A percentile compares a stretch with the other conserved stretches of the same genome.
These are phyloP conservation scores for Melanogrammus aeglefinus DNA, from an alignment of 2,797 vertebrate species.

Conservation along the genomic window DNA sequence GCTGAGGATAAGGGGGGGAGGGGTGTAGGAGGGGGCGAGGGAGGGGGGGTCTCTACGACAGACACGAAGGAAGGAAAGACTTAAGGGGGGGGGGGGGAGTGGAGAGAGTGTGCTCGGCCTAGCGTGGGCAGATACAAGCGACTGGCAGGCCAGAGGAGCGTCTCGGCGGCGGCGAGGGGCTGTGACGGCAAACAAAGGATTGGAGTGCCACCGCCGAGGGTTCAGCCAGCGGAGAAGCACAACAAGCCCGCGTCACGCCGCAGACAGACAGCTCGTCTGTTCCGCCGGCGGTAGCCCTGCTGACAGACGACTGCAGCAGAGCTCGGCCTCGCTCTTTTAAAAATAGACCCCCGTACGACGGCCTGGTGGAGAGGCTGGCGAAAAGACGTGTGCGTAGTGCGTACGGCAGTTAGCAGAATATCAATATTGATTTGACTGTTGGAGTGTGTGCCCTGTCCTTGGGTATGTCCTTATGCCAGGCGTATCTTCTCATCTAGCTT, in stretches of 20 bases:
- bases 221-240: slow-evolving; percentile 66
- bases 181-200: slow-evolving; percentile 68
- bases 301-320: slow-evolving; percentile 10
- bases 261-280: slow-evolving; percentile 44
- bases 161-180: slow-evolving; percentile 60
- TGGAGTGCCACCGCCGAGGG: slow-evolving; percentile 61
- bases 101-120: slow-evolving; percentile 44
- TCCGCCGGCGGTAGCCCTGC: slow-evolving; percentile 35
- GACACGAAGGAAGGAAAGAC: neutral
- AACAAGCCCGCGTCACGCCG: slow-evolving; percentile 45
- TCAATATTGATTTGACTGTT: neutral
- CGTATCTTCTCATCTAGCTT: neutral
- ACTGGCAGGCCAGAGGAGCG: slow-evolving; percentile 65
- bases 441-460: neutral
- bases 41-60: neutral
- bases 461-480: neutral
- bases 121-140: slow-evolving; percentile 65
- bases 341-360: neutral
- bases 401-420: no score
- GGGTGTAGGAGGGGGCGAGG: slow-evolving; percentile 13
- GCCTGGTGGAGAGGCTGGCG: no score
- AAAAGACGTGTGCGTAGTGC: no score
- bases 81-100: slow-evolving; percentile 16
- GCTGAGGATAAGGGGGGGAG: slow-evolving; percentile 41
- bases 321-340: neutral